phyloP scores from a whole-genome alignment of 2,888 invertebrate genomes.

The Mechanitis mazaeus region DNA sequence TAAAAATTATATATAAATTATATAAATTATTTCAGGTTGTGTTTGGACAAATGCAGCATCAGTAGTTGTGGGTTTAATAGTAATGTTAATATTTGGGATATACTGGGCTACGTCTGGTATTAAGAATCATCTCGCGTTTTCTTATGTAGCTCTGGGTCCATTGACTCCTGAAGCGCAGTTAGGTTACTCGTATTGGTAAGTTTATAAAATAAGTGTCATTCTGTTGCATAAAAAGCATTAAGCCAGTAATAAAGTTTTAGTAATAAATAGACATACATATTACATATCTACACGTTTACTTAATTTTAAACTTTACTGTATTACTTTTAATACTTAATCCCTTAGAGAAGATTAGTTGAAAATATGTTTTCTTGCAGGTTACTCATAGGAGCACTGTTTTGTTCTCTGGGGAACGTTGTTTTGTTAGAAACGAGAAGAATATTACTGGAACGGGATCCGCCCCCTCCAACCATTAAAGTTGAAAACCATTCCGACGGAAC shows the following conservation, averaged over 20 bases:
- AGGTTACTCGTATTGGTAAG: slow-evolving; percentile 69
- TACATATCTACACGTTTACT: too few species aligned
- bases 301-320: too few species aligned
- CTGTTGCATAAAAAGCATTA: too few species aligned
- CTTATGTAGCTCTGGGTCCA: slow-evolving; percentile 49
- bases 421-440: slow-evolving; percentile 51
- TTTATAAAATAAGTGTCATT: neutral
- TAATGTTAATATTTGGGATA: slow-evolving; percentile 59
- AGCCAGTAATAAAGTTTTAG: too few species aligned
- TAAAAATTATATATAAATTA: neutral
- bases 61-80: slow-evolving; percentile 40
- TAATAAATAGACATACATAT: too few species aligned
- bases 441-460: slow-evolving; percentile 60
- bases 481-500: slow-evolving; percentile 70
- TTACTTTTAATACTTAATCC: neutral
- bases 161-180: slow-evolving; percentile 41
- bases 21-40: slow-evolving; percentile 50
- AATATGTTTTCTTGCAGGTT: slow-evolving; percentile 44
- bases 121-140: slow-evolving; percentile 53
- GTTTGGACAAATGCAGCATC: slow-evolving; percentile 52
- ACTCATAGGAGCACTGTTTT: slow-evolving; percentile 48
- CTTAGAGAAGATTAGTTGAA: neutral
- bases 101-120: slow-evolving; percentile 57
- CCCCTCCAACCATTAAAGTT: slow-evolving; percentile 64
- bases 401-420: slow-evolving; percentile 46